phyloP scores from a whole-genome alignment of 2,888 invertebrate species.

The Drosophila koepferae region DNA sequence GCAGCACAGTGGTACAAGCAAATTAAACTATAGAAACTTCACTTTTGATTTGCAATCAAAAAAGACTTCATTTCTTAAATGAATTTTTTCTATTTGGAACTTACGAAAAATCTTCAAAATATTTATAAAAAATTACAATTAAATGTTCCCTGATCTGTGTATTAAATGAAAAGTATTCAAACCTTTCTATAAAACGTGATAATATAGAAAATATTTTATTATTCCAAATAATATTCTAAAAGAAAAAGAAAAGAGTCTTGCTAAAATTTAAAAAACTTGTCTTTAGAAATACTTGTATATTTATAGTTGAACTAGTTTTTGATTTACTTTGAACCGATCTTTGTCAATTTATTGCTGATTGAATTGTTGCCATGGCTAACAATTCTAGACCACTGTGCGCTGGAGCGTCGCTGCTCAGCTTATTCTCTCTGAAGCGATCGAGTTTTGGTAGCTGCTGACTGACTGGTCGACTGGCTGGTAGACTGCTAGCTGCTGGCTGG shows the following conservation, averaged over 20 bases:
- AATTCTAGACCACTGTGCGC: slow-evolving; percentile 56
- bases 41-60: too few relatives aligned
- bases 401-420: slow-evolving; percentile 52
- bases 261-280: not conserved
- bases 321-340: not conserved
- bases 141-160: too few relatives aligned
- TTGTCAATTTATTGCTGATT: not conserved
- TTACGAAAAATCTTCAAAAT: too few relatives aligned
- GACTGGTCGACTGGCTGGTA: not conserved
- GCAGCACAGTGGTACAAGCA: slow-evolving; percentile 51
- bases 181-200: too few relatives aligned
- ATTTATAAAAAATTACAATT: not conserved
- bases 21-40: not conserved
- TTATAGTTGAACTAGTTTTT: not conserved
- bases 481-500: slow-evolving; percentile 3
- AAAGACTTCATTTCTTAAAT: too few relatives aligned
- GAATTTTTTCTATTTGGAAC: too few relatives aligned
- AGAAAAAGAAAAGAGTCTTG: not conserved
- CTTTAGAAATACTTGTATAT: not conserved
- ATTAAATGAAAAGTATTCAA: too few relatives aligned
- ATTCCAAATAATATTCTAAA: not conserved
- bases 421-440: slow-evolving; percentile 71
- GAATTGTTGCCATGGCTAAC: not conserved
- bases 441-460: slow-evolving; percentile 62
- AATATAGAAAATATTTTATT: not conserved